These are phyloP conservation scores for Drosophila rhopaloa DNA, from an alignment of 1,140 invertebrate genomes.

Conservation along the genomic window DNA sequence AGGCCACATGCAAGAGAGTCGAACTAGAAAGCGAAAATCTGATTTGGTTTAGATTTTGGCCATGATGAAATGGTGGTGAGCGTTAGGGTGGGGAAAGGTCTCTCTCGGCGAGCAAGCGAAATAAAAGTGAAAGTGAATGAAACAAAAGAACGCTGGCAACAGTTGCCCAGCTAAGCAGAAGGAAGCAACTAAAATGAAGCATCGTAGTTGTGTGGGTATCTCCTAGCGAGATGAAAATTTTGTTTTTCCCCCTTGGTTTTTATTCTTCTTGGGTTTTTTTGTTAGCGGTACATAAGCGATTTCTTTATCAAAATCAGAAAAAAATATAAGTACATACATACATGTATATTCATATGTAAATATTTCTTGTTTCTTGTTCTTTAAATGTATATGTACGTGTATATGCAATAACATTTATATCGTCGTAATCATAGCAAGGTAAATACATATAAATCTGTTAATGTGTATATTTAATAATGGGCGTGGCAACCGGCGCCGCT, in stretches of 20 bases:
- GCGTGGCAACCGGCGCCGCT: conserved; percentile 20
- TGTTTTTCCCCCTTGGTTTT: neutral
- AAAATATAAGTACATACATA: conserved; percentile 44
- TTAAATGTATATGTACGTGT: conserved; percentile 59
- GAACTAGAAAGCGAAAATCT: conserved; percentile 14
- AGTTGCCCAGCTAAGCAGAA: conserved; percentile 26
- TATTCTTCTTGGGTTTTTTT: conserved; percentile 12
- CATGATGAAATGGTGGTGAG: neutral
- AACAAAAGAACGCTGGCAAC: conserved; percentile 19
- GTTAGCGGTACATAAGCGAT: conserved; percentile 42
- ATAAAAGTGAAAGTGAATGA: conserved; percentile 24
- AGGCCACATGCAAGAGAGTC: conserved; percentile 33
- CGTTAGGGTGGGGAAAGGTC: too few relatives aligned
- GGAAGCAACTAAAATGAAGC: conserved; percentile 37
- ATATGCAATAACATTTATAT: conserved; percentile 82
- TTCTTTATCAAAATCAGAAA: conserved; percentile 52
- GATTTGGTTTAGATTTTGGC: conserved; percentile 24
- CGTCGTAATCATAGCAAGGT: conserved; percentile 76
- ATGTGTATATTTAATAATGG: conserved; percentile 66
- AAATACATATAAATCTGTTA: conserved; percentile 81
- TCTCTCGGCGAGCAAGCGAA: conserved; percentile 26
- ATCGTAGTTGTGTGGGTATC: conserved; percentile 25
- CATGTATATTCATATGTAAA: conserved; percentile 54
- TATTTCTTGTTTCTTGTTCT: conserved; percentile 41
- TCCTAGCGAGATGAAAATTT: conserved; percentile 37